Conservation (phyloP, 2,113 vertebrate species). For the Urocynchramus pylzowi region DNA sequence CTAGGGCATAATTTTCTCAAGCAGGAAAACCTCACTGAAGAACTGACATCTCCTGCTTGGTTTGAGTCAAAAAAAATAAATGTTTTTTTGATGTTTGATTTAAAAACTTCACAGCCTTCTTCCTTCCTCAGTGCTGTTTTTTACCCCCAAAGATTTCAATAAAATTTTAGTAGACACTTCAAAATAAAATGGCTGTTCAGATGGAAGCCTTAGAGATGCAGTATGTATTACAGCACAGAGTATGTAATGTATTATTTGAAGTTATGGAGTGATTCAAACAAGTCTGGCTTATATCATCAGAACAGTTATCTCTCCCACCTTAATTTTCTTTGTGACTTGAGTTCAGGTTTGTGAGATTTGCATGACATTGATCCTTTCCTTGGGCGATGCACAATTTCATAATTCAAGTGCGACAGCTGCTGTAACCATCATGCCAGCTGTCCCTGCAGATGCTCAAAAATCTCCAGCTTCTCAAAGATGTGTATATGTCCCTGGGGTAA, state of each 20-base stretch:
- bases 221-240: neutral
- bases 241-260: neutral
- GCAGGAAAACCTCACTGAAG: neutral
- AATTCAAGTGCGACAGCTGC: conserved; percentile 40
- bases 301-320: neutral
- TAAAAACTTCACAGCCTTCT: neutral
- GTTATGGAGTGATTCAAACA: neutral
- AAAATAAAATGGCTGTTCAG: neutral
- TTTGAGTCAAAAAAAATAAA: neutral
- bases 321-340: conserved; percentile 32
- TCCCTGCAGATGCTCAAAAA: conserved; percentile 45
- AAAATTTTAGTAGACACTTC: neutral
- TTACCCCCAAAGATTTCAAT: neutral
- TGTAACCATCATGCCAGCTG: conserved; percentile 22
- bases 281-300: neutral
- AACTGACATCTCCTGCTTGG: neutral
- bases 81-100: neutral
- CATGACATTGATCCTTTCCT: conserved; percentile 60
- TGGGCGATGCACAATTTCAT: conserved; percentile 35
- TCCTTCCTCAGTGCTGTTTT: neutral
- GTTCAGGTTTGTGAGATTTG: conserved; percentile 41
- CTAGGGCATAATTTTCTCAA: neutral
- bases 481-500: neutral
- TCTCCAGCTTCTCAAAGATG: neutral
- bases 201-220: neutral